These are phyloP conservation scores for Apostichopus leukothele DNA, from an alignment of 53 echinoderm and acorn worm species.

Conservation along the genomic window DNA sequence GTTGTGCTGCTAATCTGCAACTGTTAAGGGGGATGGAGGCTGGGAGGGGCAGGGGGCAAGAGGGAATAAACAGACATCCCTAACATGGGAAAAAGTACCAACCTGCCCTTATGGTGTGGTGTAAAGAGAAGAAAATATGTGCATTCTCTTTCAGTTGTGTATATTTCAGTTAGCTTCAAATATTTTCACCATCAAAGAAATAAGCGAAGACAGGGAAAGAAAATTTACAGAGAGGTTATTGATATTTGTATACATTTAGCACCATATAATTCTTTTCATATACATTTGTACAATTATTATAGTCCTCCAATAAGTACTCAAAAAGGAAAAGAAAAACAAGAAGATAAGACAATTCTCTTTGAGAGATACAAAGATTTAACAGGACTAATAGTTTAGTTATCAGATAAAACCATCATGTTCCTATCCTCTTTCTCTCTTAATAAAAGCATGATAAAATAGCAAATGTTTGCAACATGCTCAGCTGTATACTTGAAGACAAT, in stretches of 20 bases:
- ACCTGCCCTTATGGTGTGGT: too few relatives aligned
- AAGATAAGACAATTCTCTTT: constrained; percentile 1
- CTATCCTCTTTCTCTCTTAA: not conserved
- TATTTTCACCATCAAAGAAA: not conserved
- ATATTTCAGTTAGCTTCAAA: constrained; percentile 14
- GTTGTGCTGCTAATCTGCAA: too few relatives aligned
- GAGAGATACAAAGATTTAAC: constrained; percentile 1
- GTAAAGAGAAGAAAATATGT: too few relatives aligned
- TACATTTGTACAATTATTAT: constrained; percentile 45
- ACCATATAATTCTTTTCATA: constrained; percentile 47
- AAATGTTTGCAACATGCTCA: constrained; percentile 1
- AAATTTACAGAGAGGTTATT: not conserved
- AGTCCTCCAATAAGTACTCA: not conserved
- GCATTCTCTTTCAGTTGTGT: not conserved
- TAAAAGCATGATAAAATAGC: not conserved
- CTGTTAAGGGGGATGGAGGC: too few relatives aligned
- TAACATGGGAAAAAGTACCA: too few relatives aligned
- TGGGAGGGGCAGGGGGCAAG: too few relatives aligned
- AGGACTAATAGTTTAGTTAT: not conserved
- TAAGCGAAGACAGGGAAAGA: not conserved
- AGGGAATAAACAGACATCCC: too few relatives aligned
- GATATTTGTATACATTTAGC: constrained; percentile 38
- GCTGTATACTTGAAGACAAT: constrained; percentile 18
- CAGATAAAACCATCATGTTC: not conserved
- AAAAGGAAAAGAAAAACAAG: not conserved